Conservation (phyloP, 2,888 invertebrate genomes). For the Aproaerema taeniolella region DNA sequence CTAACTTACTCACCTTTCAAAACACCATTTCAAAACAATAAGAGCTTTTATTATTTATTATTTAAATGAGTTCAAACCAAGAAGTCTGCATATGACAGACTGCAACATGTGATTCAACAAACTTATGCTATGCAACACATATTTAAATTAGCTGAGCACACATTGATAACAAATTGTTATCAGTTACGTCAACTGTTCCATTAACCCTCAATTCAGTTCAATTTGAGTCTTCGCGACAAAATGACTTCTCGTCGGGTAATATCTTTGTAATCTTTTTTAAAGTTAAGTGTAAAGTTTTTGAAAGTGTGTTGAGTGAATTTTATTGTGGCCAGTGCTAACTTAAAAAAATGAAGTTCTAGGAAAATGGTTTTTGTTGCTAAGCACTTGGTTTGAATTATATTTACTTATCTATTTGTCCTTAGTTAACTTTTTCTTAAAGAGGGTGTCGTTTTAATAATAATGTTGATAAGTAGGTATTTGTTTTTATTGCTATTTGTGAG, state of each 20-base stretch:
- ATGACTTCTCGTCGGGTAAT: slow-evolving; percentile 68
- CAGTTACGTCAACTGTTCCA: slow-evolving; percentile 50
- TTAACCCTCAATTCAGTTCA: slow-evolving; percentile 56
- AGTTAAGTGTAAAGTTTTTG: slow-evolving; percentile 19
- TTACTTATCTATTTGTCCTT: neutral
- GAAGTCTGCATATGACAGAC: no score
- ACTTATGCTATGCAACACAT: no score
- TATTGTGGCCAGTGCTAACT: slow-evolving; percentile 6
- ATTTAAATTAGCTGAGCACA: slow-evolving; percentile 40
- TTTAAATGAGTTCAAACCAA: no score
- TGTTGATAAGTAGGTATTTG: no score
- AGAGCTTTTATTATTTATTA: neutral
- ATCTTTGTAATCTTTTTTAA: neutral
- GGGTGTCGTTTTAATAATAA: no score
- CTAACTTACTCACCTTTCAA: neutral
- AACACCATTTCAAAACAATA: neutral
- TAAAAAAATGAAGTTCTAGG: neutral
- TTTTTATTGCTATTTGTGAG: no score
- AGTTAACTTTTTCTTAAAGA: slow-evolving; percentile 1
- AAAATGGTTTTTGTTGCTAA: neutral
- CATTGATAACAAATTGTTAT: slow-evolving; percentile 53
- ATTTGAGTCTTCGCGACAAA: slow-evolving; percentile 52
- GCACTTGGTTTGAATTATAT: neutral
- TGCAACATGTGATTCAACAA: no score
- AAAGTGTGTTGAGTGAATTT: slow-evolving; percentile 10